Conservation (phyloP, 2,888 invertebrate genomes). For the Sthenelais limicola region DNA sequence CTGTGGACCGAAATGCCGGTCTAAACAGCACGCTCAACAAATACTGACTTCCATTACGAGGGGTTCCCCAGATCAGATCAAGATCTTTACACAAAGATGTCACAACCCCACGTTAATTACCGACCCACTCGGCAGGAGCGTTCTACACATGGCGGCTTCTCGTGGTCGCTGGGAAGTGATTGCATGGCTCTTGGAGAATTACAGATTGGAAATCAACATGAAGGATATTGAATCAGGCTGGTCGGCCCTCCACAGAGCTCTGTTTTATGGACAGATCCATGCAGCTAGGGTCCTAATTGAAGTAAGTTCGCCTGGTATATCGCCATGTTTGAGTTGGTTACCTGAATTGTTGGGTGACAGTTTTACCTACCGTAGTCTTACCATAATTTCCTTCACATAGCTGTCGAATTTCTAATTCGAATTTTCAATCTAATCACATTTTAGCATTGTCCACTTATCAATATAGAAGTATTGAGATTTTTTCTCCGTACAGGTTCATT, state of each 20-base stretch:
- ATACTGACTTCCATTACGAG: constrained; percentile 67
- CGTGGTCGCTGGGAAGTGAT: constrained; percentile 80
- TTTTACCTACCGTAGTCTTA: no score
- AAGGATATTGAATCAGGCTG: constrained; percentile 83
- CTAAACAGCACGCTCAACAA: constrained; percentile 69
- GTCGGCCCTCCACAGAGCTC: constrained; percentile 85
- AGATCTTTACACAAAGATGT: constrained; percentile 65
- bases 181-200: constrained; percentile 82
- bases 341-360: no score
- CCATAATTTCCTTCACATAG: no score
- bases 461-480: no score
- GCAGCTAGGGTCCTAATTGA: constrained; percentile 81
- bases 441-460: no score
- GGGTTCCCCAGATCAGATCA: constrained; percentile 61
- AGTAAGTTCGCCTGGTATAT: constrained; percentile 61
- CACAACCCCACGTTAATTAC: constrained; percentile 58
- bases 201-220: constrained; percentile 77
- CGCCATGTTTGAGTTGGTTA: no score
- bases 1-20: constrained; percentile 54
- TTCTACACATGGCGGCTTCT: constrained; percentile 85
- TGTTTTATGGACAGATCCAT: constrained; percentile 87
- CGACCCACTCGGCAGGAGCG: constrained; percentile 79
- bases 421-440: no score
- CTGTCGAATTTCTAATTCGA: no score
- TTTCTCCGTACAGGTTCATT: no score